These are phyloP conservation scores for Resseliella maxima DNA, from an alignment of 2,888 invertebrate genomes.

Conservation along the genomic window DNA sequence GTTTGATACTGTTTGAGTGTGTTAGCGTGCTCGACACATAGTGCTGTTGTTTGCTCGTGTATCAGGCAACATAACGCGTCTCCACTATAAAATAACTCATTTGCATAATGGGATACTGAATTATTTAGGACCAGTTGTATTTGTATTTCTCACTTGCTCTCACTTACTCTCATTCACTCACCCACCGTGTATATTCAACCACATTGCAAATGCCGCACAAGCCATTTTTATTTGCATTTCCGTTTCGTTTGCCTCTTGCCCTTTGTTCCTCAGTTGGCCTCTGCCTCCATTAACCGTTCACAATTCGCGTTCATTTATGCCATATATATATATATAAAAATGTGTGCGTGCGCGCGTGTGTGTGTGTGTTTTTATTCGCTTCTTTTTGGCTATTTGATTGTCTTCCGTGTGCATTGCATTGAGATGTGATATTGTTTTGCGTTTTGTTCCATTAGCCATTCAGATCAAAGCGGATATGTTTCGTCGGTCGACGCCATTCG, in stretches of 20 bases:
- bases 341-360: not conserved
- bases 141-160: slow-evolving; percentile 49
- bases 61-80: slow-evolving; percentile 30
- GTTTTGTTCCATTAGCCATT: slow-evolving; percentile 50
- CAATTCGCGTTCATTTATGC: not conserved
- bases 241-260: not conserved
- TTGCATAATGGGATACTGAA: slow-evolving; percentile 53
- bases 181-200: not conserved
- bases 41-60: not conserved
- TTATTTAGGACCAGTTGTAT: slow-evolving; percentile 53
- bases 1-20: no score
- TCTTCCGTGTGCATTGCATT: slow-evolving; percentile 52
- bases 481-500: not conserved
- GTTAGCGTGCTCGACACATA: not conserved
- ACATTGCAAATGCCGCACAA: not conserved
- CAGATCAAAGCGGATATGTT: slow-evolving; percentile 35
- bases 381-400: slow-evolving; percentile 25
- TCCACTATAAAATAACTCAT: slow-evolving; percentile 53
- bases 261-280: not conserved
- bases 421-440: slow-evolving; percentile 43
- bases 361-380: not conserved
- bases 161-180: not conserved
- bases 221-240: slow-evolving; percentile 51
- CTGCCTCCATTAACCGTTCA: not conserved
- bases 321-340: no score